Base-by-base conservation (phyloP, 2,113 vertebrate species). In the Rhipidura dahli region DNA sequence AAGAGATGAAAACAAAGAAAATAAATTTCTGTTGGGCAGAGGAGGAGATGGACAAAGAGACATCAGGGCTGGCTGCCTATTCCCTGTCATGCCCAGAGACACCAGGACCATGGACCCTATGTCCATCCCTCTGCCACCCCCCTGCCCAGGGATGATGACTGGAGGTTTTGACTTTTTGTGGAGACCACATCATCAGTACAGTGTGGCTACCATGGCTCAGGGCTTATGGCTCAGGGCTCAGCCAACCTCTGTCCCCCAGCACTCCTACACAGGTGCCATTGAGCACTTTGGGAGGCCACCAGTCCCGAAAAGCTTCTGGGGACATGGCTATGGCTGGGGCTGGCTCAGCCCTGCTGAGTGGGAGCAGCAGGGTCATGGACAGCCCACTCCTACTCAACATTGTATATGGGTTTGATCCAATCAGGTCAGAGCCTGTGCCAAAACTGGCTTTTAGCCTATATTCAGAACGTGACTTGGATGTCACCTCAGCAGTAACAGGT, bases 301-400 rank as follows among this genome's bases (percentile, higher is more conserved):
- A 63, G n/a, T 37, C 54, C 56, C 0, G 0, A 31, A 49, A 7
- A 28, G 45, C 40, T 68, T 37, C 35, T 76, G 40, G 22, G 53
- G 22, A 37, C 0, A 0, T 2, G 11, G 11, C 12, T 10, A 5
- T 21, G n/a, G 70, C 40, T 53, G 22, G 44, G 26, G 26, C 26
- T 89, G 84, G 56, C 47, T 84, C 73, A 63, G 44, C 39, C 3
- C 1, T 37, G 54, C 27, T 27, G 44, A n/a, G 22, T 35, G 47
- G 44, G 31, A 70, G 78, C 73, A 59, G 66, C 35, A 51, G n/a
- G 28, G 23, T 44, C 56, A 27, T 5, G 31, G 72, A 56, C 30
- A 82, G 42, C 70, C 68, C 51, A 14, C 5, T 81, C 42, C 47
- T 44, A 2, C 40, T 50, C 64, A 54, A 2, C 39, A 44, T 6